Evolutionary conservation across 2,888 invertebrate genomes (phyloP).

Genomic region (Gisinianus flammeolus): DNA sequence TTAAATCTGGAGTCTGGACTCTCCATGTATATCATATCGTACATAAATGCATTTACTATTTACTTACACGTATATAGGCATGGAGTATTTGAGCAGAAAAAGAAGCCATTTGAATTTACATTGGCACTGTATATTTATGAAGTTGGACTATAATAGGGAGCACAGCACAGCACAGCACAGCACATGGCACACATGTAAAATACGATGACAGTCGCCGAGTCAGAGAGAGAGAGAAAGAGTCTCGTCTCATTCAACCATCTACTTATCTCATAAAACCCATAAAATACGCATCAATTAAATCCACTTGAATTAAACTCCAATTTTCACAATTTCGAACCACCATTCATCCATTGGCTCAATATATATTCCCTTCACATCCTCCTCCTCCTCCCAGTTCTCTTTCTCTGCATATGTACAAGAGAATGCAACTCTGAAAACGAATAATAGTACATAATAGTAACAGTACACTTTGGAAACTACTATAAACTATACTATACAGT

Average conservation of each 20-base stretch:
- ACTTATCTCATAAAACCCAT: conserved; percentile 24
- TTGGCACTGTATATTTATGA: background rate
- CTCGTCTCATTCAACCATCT: too few species aligned
- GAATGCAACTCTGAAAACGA: background rate
- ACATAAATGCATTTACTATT: too few species aligned
- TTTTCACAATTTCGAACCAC: conserved; percentile 12
- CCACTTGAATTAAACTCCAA: conserved; percentile 31
- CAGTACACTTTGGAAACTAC: too few species aligned
- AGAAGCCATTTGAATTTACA: conserved; percentile 27
- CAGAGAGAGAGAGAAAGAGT: background rate
- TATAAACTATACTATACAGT: too few species aligned
- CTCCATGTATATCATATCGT: too few species aligned
- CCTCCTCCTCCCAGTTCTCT: background rate
- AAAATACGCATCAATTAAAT: conserved; percentile 39
- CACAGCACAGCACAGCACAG: too few species aligned
- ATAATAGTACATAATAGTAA: background rate
- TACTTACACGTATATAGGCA: too few species aligned
- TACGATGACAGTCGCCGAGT: background rate
- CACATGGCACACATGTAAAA: conserved; percentile 14
- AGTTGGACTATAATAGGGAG: too few species aligned
- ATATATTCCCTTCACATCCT: background rate
- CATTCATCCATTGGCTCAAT: background rate
- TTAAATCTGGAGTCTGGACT: too few species aligned
- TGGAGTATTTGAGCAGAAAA: too few species aligned
- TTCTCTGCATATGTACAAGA: background rate